phyloP scores from a whole-genome alignment of 1,140 invertebrate genomes.

The Heterodera schachtii region DNA sequence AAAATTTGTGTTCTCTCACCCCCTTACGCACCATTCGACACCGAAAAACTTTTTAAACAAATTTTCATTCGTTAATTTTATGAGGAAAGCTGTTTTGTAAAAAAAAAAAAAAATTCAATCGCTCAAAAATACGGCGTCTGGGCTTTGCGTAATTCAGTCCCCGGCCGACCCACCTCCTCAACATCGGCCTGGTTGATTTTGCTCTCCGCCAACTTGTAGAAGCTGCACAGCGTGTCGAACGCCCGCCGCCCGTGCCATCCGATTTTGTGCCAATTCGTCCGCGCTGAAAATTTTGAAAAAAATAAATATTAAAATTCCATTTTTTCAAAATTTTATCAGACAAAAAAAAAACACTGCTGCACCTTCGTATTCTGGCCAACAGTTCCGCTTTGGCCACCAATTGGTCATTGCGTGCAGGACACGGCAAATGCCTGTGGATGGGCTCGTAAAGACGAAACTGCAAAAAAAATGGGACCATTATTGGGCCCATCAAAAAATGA shows the following conservation, averaged over 20 bases:
- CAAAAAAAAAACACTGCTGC: neutral
- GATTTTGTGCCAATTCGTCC: slow-evolving; percentile 3
- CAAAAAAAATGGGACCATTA: too few species aligned
- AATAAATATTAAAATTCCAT: too few species aligned
- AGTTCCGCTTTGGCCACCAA: neutral
- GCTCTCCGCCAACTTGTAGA: slow-evolving; percentile 7
- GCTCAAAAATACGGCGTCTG: too few species aligned
- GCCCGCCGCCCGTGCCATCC: slow-evolving; percentile 1
- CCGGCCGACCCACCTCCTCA: slow-evolving; percentile 1
- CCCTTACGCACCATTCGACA: too few species aligned
- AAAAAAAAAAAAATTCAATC: too few species aligned
- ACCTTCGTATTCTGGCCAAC: slow-evolving; percentile 9
- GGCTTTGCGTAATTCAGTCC: too few species aligned
- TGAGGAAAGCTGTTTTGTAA: too few species aligned
- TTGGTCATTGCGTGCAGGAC: neutral
- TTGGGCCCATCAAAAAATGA: too few species aligned
- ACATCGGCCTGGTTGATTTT: slow-evolving; percentile 25
- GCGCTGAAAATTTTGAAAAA: neutral
- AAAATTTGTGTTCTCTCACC: too few species aligned
- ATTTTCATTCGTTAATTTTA: too few species aligned
- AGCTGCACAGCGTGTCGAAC: slow-evolving; percentile 5
- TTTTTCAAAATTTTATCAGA: neutral
- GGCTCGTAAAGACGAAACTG: too few species aligned
- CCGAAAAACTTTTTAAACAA: too few species aligned
- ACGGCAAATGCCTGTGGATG: neutral